Evolutionary conservation across 2,888 invertebrate species (phyloP), one percentile per base, ranked within the genome.

Genomic region (Tromatobia lineatoria): DNA sequence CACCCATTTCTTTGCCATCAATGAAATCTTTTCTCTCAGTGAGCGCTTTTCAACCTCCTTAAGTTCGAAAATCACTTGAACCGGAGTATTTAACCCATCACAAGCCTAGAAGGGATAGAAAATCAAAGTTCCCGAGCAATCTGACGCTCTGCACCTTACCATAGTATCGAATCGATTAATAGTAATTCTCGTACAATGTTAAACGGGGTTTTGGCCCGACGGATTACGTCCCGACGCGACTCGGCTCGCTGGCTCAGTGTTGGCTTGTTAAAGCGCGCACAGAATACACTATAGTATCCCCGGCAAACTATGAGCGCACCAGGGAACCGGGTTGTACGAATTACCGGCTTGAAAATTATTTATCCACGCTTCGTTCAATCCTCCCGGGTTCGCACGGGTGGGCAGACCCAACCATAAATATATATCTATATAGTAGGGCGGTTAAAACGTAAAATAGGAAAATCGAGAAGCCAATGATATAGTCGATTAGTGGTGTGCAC

Each of bases 271-370:
- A 25, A 50, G 45, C 7, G n/a, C 7, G 20, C 45, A 13, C 45
- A 7, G 67, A 18, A 15, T 67, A 18, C 23, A 8, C 25, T 45
- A 67, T n/a, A 45, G 11, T 20, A 23, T 47, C 15, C 47, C n/a
- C 3, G 23, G 3, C 10, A 38, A 34, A 61, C 25, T 67, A 67
- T 47, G 25, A 15, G 25, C 29, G 47, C 42, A 50, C 29, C 29
- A 13, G 61, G n/a, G 20, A 74, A 61, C n/a, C 47, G 18, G 74
- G 45, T 61, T 74, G 29, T 18, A 47, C 29, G 50, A 61, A 74
- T 74, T 45, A 61, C 42, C 47, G 61, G 61, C 61, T 61, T 25
- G 74, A 25, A 61, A 74, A 61, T 74, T 74, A 59, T 74, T 74
- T 47, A 74, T 50, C 29, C 61, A 42, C 42, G 45, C 45, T 57